Evolutionary conservation across 1,140 invertebrate genomes (phyloP).

Genomic region (Cydia strobilella): DNA sequence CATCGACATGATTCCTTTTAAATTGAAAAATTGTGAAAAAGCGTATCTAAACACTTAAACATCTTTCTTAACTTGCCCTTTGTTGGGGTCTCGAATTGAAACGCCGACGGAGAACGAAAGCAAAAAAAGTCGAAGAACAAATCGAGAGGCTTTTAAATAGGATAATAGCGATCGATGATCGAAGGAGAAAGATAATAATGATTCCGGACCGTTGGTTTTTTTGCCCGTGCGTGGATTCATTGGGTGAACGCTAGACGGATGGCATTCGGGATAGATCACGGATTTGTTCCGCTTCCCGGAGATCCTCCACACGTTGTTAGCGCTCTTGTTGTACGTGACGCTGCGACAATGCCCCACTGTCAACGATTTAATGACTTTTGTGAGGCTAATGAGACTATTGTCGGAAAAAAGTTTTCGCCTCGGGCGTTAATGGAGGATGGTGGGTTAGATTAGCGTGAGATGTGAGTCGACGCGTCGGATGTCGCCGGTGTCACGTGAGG

Average conservation of each 20-base stretch:
- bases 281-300: constrained; percentile 75
- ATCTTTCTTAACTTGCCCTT: constrained; percentile 77
- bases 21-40: constrained; percentile 79
- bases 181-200: constrained; percentile 76
- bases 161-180: constrained; percentile 79
- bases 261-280: constrained; percentile 64
- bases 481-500: constrained; percentile 54
- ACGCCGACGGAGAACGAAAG: constrained; percentile 66
- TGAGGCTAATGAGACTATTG: constrained; percentile 73
- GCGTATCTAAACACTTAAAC: constrained; percentile 79
- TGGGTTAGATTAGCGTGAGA: constrained; percentile 59
- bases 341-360: constrained; percentile 58
- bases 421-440: constrained; percentile 63
- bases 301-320: constrained; percentile 75
- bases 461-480: constrained; percentile 47
- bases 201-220: constrained; percentile 68
- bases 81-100: constrained; percentile 70
- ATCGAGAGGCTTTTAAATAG: constrained; percentile 78
- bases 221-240: constrained; percentile 57
- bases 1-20: constrained; percentile 70
- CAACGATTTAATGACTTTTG: constrained; percentile 66
- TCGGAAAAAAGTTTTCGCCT: constrained; percentile 59
- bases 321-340: constrained; percentile 71
- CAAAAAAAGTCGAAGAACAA: constrained; percentile 70
- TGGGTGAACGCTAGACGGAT: constrained; percentile 60